A percentile compares a stretch with the other conserved stretches of the same genome.
phyloP scores from a whole-genome alignment of 2,113 vertebrate genomes.

The Hemicordylus capensis region DNA sequence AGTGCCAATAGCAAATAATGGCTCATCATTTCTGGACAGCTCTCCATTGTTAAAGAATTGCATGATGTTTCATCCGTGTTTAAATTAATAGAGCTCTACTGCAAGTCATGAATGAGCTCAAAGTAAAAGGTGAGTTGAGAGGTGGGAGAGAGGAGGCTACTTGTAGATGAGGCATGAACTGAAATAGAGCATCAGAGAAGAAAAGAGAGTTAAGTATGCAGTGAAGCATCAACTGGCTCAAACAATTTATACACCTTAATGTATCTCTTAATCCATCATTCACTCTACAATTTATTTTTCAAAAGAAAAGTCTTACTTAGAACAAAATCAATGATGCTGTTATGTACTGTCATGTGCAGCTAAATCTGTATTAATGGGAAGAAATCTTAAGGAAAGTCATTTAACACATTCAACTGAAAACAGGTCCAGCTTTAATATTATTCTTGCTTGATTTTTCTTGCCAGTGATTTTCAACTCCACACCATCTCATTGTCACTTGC shows the following conservation, averaged over 20 bases:
- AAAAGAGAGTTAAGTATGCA: neutral
- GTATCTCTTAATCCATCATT: neutral
- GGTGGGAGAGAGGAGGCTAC: neutral
- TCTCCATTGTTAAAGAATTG: neutral
- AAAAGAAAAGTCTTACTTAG: neutral
- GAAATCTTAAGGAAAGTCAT: neutral
- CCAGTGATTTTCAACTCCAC: neutral
- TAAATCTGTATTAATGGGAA: neutral
- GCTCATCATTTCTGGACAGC: neutral
- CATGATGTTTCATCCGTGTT: neutral
- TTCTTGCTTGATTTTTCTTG: neutral
- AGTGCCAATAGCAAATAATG: neutral
- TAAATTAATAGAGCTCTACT: neutral
- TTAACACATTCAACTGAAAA: neutral
- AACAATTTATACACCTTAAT: neutral
- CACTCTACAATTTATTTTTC: slow-evolving; percentile 23
- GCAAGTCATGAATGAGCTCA: neutral
- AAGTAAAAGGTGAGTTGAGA: neutral
- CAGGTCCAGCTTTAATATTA: neutral
- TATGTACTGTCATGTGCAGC: neutral
- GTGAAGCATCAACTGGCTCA: neutral
- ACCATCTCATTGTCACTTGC: neutral
- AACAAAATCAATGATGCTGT: slow-evolving; percentile 13
- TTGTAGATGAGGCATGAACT: neutral
- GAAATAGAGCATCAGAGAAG: neutral